These are phyloP conservation scores for Phrynosoma blainvillii DNA, from an alignment of 2,113 vertebrate genomes.

Conservation along the genomic window DNA sequence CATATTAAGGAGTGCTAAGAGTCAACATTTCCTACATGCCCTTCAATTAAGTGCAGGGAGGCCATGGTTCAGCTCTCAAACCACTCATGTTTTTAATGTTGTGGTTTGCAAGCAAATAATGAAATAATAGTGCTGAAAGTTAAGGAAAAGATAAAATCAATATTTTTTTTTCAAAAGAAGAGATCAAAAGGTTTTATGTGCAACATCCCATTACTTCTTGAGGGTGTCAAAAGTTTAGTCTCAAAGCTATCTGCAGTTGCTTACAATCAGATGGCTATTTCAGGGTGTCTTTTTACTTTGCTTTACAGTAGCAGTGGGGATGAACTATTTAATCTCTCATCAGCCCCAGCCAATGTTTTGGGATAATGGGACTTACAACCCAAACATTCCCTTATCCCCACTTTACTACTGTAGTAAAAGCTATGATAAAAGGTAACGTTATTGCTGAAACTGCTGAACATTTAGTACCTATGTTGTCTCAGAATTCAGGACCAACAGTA, in stretches of 20 bases:
- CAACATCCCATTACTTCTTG: background rate
- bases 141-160: background rate
- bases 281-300: background rate
- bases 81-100: background rate
- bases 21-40: background rate
- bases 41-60: constrained; percentile 8
- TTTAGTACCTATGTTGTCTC: background rate
- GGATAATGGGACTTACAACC: too few relatives aligned
- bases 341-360: background rate
- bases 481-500: background rate
- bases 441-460: background rate
- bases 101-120: constrained; percentile 1
- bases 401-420: too few relatives aligned
- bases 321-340: background rate
- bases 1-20: constrained; percentile 11
- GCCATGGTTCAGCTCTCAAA: background rate
- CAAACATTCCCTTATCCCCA: too few relatives aligned
- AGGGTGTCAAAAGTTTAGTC: background rate
- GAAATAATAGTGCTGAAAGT: background rate
- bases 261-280: background rate
- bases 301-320: background rate
- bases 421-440: background rate
- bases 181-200: background rate
- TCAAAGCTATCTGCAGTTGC: background rate
- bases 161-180: background rate